Conservation (phyloP, 2,797 vertebrate genomes). For the Enteromius treurensis region DNA sequence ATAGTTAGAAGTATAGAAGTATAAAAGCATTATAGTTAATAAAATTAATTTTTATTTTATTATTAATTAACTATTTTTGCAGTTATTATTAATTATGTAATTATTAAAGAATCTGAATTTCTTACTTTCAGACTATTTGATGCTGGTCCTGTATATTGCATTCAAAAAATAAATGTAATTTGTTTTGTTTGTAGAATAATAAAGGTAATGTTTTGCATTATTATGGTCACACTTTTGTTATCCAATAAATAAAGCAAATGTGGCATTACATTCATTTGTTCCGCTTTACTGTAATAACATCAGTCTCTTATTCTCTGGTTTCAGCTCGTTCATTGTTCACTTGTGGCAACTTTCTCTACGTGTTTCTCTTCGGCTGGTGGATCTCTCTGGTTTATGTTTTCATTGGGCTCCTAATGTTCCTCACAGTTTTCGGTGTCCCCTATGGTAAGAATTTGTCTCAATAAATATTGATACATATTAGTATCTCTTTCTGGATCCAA, state of each 20-base stretch:
- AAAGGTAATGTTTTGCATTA: background rate
- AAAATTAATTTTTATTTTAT: background rate
- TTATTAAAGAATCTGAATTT: background rate
- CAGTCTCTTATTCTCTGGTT: slow-evolving; percentile 1
- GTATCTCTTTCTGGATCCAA: background rate
- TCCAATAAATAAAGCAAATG: background rate
- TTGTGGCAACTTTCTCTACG: slow-evolving; percentile 82
- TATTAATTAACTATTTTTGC: background rate
- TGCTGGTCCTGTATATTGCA: background rate
- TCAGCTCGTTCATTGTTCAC: slow-evolving; percentile 78
- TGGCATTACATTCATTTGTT: background rate
- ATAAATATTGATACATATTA: background rate
- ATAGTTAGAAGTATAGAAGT: too few species aligned
- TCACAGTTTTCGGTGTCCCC: slow-evolving; percentile 77
- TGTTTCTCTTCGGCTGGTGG: slow-evolving; percentile 90
- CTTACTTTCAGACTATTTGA: background rate
- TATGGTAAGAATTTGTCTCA: slow-evolving; percentile 74
- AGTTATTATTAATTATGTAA: background rate
- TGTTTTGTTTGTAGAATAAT: background rate
- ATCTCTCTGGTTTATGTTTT: slow-evolving; percentile 79
- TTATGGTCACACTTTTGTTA: background rate
- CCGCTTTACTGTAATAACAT: background rate
- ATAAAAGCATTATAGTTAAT: background rate
- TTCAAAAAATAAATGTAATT: background rate
- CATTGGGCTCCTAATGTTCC: slow-evolving; percentile 79